These are phyloP conservation scores for Chloroceryle inda DNA, from an alignment of 2,797 vertebrate genomes.

Conservation along the genomic window DNA sequence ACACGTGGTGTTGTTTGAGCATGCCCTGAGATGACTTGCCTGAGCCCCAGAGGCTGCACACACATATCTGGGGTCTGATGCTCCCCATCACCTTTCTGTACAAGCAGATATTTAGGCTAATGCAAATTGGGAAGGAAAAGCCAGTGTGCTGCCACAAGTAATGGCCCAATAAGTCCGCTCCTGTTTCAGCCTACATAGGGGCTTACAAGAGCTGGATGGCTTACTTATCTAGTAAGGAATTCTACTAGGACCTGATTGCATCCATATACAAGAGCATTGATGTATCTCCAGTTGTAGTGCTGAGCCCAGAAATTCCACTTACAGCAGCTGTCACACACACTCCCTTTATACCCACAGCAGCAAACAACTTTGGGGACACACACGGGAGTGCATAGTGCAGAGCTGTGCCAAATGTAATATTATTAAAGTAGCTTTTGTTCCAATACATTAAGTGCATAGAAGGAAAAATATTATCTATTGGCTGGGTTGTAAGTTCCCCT, in stretches of 20 bases:
- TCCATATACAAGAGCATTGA: background rate
- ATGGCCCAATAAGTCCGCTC: rapidly evolving
- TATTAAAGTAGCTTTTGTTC: constrained; percentile 51
- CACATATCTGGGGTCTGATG: background rate
- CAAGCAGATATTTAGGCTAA: background rate
- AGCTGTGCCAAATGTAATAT: background rate
- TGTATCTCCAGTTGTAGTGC: background rate
- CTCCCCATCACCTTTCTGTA: background rate
- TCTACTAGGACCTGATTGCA: background rate
- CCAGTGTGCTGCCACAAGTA: background rate
- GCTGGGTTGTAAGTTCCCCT: background rate
- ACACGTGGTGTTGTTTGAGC: background rate
- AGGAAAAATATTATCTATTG: constrained; percentile 30
- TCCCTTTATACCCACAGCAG: background rate
- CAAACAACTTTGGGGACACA: background rate
- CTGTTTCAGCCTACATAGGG: rapidly evolving
- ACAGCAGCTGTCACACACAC: background rate
- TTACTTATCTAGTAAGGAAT: background rate
- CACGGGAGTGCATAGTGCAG: background rate
- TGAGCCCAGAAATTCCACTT: background rate
- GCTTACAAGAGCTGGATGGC: background rate
- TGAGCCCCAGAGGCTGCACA: background rate
- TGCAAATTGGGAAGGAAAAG: background rate
- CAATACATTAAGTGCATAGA: background rate
- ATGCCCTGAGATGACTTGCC: background rate